Percentiles rank a stretch among this genome's conserved stretches.
Evolutionary conservation across 2,888 invertebrate species (phyloP).

Genomic region (Acheta domesticus): DNA sequence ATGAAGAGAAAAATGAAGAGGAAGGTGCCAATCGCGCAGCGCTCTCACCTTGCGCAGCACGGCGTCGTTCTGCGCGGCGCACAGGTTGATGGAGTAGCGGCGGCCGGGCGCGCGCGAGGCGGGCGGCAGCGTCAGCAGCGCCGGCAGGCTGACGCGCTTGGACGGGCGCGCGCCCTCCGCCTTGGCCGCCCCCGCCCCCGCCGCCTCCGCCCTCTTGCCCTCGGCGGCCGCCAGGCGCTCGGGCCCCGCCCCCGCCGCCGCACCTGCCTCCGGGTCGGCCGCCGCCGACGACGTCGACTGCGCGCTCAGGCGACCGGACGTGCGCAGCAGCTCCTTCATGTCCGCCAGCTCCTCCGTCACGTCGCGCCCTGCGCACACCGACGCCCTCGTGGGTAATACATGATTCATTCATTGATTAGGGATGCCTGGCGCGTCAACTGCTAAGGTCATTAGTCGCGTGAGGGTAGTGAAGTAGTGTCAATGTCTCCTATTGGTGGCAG

Average conservation of each 20-base stretch:
- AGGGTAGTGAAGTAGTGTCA: too few species aligned
- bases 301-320: not conserved
- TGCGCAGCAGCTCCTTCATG: not conserved
- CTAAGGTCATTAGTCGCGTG: too few species aligned
- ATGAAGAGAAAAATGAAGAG: too few species aligned
- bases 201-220: not conserved
- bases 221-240: not conserved
- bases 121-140: not conserved
- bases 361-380: not conserved
- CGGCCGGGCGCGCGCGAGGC: not conserved
- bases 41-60: not conserved
- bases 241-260: not conserved
- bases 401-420: too few species aligned
- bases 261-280: not conserved
- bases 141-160: constrained; percentile 9
- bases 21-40: too few species aligned
- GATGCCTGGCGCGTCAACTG: too few species aligned
- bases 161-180: not conserved
- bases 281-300: not conserved
- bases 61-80: not conserved
- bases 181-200: not conserved
- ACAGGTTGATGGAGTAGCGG: not conserved
- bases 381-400: too few species aligned
- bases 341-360: not conserved
- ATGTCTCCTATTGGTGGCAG: too few species aligned